A percentile compares a stretch with the other conserved stretches of the same genome.
Conservation (phyloP, 2,888 invertebrate species). For the Amphipyra berbera region DNA sequence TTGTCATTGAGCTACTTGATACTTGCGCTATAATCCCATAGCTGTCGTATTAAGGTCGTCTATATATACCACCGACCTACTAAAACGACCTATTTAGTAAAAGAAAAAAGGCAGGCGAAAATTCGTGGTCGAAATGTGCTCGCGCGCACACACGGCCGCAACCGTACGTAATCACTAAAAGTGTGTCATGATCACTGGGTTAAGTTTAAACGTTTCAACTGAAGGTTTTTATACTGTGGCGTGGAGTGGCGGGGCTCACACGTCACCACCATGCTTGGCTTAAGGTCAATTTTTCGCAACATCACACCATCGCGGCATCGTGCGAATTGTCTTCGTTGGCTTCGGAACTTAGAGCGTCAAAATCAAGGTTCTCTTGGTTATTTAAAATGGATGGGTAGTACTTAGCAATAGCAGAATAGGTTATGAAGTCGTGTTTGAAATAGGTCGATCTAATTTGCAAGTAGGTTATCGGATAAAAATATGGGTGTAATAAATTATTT, state of each 20-base stretch:
- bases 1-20: constrained; percentile 18
- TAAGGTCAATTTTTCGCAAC: constrained; percentile 57
- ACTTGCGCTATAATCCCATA: constrained; percentile 20
- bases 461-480: constrained; percentile 53
- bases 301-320: constrained; percentile 48
- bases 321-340: constrained; percentile 39
- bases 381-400: background rate
- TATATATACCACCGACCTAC: constrained; percentile 50
- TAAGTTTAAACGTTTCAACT: constrained; percentile 85
- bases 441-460: constrained; percentile 40
- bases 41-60: constrained; percentile 32
- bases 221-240: constrained; percentile 55
- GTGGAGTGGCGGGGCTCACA: constrained; percentile 30
- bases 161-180: constrained; percentile 82
- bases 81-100: constrained; percentile 56
- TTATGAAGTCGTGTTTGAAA: constrained; percentile 4
- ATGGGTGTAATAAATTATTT: constrained; percentile 33
- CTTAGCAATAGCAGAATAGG: too few relatives aligned
- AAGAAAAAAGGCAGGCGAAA: constrained; percentile 71
- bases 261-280: constrained; percentile 49
- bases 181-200: constrained; percentile 90
- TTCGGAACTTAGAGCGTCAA: constrained; percentile 38
- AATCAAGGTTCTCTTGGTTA: constrained; percentile 52
- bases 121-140: constrained; percentile 68
- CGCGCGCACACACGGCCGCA: constrained; percentile 71